Conservation (phyloP, 2,797 vertebrate genomes). For the Gallinago stenura region DNA sequence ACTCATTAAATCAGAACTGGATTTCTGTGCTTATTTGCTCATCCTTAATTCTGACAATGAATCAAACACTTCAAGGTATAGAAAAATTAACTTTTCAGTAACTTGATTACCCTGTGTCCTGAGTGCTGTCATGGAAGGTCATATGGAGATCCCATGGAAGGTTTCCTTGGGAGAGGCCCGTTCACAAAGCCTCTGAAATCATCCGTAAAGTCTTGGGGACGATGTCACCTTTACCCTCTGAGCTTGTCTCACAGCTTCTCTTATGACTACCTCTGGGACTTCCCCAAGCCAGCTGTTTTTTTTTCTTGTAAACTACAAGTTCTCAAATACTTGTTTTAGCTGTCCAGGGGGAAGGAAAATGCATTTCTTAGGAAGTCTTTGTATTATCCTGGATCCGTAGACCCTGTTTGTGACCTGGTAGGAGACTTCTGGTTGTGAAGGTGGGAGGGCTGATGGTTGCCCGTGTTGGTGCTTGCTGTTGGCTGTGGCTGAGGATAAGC, state of each 20-base stretch:
- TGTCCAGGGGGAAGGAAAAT: not conserved
- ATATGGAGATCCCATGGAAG: not conserved
- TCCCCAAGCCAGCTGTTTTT: not conserved
- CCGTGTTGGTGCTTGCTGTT: accelerated
- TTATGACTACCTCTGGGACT: not conserved
- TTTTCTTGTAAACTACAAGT: not conserved
- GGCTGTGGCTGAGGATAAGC: not conserved
- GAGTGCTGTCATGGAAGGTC: not conserved
- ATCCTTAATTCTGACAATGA: not conserved
- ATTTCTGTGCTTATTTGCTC: not conserved
- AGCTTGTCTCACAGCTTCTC: not conserved
- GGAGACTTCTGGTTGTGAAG: not conserved
- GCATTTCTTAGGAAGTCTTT: not conserved
- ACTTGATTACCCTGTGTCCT: not conserved
- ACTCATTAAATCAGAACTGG: not conserved
- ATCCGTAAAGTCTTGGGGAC: not conserved
- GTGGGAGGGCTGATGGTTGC: not conserved
- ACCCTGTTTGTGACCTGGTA: accelerated
- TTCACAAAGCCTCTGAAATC: not conserved
- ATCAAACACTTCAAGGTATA: not conserved
- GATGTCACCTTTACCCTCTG: not conserved
- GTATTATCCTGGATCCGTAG: not conserved
- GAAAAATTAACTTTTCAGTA: not conserved
- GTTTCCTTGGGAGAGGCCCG: not conserved
- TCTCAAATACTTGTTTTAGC: not conserved